Conservation (phyloP, 2,797 vertebrate genomes). For the Forpus xanthops region DNA sequence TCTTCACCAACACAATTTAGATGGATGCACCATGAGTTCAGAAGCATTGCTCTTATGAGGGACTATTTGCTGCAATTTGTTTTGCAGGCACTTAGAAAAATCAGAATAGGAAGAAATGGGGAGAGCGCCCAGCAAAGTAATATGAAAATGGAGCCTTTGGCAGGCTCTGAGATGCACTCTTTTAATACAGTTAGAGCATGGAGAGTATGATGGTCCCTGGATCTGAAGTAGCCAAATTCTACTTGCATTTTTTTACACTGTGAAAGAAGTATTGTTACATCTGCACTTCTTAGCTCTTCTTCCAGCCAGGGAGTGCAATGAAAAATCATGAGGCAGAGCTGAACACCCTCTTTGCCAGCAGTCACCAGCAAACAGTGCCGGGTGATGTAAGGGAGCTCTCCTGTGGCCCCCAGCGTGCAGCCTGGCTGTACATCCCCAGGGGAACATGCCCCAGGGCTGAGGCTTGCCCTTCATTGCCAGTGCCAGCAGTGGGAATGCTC, state of each 20-base stretch:
- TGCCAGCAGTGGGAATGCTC: neutral
- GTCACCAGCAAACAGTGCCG: neutral
- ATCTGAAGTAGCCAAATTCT: neutral
- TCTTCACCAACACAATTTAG: neutral
- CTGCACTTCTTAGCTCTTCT: neutral
- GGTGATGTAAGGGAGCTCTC: fast-evolving
- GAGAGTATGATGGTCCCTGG: neutral
- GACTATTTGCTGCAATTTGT: constrained; percentile 11
- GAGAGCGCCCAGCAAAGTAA: neutral
- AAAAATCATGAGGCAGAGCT: neutral
- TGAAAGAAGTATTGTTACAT: neutral
- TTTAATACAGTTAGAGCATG: neutral
- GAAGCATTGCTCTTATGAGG: neutral
- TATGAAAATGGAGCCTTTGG: neutral
- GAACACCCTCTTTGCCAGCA: neutral
- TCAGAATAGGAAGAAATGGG: neutral
- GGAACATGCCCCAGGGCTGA: neutral
- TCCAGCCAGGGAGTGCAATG: neutral
- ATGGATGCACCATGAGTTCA: neutral
- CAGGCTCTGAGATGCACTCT: neutral
- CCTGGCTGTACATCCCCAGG: neutral
- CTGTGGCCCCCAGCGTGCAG: no score
- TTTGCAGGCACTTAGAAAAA: constrained; percentile 28
- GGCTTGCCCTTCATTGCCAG: neutral
- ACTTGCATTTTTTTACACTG: neutral